These are phyloP conservation scores for Hippasteria phrygiana DNA, from an alignment of 53 echinoderm and acorn worm species.

Conservation along the genomic window DNA sequence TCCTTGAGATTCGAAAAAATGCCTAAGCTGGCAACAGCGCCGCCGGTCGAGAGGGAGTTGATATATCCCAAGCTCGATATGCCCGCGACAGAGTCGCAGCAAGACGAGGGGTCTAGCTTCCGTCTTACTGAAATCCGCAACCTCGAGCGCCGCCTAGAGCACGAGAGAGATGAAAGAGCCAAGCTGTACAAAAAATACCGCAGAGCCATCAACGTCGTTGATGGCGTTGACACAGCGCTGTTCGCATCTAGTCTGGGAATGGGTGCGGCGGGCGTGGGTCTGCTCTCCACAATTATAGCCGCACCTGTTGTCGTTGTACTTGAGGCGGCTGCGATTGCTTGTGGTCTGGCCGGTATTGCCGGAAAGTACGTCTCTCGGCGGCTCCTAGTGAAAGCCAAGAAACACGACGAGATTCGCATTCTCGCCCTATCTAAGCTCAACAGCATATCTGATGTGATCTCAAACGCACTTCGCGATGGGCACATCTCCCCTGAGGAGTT, in stretches of 20 bases:
- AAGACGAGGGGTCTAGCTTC: not conserved
- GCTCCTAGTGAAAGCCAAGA: constrained; percentile 19
- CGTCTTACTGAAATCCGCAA: not conserved
- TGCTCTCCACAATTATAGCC: constrained; percentile 36
- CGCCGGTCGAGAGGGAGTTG: constrained; percentile 5
- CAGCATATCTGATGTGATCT: not conserved
- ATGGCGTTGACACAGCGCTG: constrained; percentile 16
- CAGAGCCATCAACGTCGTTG: constrained; percentile 26
- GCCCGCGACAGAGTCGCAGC: not conserved
- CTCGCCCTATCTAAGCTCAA: constrained; percentile 31
- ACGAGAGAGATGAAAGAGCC: constrained; percentile 21
- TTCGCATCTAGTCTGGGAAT: no score
- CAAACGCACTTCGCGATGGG: constrained; percentile 5
- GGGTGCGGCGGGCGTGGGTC: not conserved
- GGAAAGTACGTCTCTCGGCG: constrained; percentile 9
- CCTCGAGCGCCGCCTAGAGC: constrained; percentile 8
- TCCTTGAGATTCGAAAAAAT: constrained; percentile 30
- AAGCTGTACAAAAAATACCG: constrained; percentile 44
- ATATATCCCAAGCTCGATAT: not conserved
- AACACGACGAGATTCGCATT: constrained; percentile 24
- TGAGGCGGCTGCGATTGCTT: constrained; percentile 25
- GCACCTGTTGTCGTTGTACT: constrained; percentile 12
- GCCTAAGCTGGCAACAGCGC: constrained; percentile 1
- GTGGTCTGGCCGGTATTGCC: constrained; percentile 33
- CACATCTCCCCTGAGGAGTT: constrained; percentile 30